A percentile compares a stretch with the other conserved stretches of the same genome.
Conservation (phyloP, 30 jellyfish, hydroid and myxozoan genomes). For the Pseudorhiza aurosa region DNA sequence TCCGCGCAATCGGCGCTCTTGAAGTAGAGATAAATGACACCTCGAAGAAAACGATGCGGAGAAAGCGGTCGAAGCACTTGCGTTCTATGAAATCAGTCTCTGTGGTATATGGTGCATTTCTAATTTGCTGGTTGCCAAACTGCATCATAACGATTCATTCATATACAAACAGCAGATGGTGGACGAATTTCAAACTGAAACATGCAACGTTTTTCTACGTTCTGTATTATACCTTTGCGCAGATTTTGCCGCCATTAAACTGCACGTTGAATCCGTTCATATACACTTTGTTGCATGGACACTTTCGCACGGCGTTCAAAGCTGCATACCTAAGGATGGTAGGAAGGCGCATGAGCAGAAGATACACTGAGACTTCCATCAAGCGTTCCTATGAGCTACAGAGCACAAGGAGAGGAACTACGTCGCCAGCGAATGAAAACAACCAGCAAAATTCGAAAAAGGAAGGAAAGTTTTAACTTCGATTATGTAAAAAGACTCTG, state of each 20-base stretch:
- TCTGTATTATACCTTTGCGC: conserved; percentile 40
- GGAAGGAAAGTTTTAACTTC: background rate
- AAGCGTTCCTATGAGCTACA: conserved; percentile 2
- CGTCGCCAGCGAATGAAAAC: background rate
- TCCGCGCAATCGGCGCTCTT: conserved; percentile 64
- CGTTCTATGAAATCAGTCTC: conserved; percentile 67
- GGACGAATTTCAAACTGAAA: conserved; percentile 22
- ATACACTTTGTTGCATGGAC: conserved; percentile 58
- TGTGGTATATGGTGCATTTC: conserved; percentile 78
- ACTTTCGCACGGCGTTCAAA: conserved; percentile 51
- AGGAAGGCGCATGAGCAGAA: conserved; percentile 14
- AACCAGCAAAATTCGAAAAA: background rate
- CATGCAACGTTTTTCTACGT: conserved; percentile 21
- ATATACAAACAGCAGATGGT: conserved; percentile 27
- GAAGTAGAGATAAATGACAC: conserved; percentile 8
- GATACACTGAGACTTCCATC: conserved; percentile 20
- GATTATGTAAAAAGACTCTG: background rate
- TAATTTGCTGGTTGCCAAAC: conserved; percentile 86
- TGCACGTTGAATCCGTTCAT: conserved; percentile 77
- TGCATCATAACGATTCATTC: conserved; percentile 62
- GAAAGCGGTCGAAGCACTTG: conserved; percentile 37
- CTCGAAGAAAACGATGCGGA: conserved; percentile 17
- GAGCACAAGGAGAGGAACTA: background rate
- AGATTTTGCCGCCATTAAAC: conserved; percentile 76
- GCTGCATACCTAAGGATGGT: conserved; percentile 17